Evolutionary conservation across 2,113 vertebrate species (phyloP).

Genomic region (Penelope pileata): DNA sequence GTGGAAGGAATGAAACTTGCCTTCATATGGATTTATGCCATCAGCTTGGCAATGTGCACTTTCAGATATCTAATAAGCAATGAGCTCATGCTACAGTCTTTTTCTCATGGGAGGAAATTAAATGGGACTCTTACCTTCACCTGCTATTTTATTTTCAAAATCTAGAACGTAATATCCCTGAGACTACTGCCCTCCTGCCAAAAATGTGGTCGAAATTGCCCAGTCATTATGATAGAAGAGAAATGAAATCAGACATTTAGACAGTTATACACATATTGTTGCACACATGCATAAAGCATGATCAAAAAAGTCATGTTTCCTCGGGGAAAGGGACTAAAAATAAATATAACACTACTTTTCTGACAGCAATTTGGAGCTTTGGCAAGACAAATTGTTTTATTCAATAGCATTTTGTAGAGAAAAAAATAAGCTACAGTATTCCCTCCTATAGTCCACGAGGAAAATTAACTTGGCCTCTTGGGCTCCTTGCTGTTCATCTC

Average conservation of each 20-base stretch:
- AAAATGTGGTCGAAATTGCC: neutral
- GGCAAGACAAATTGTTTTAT: conserved; percentile 36
- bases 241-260: conserved; percentile 32
- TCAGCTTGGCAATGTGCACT: neutral
- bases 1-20: neutral
- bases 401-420: conserved; percentile 6
- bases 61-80: conserved; percentile 13
- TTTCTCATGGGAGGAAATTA: neutral
- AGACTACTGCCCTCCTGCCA: conserved; percentile 14
- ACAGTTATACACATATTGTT: neutral
- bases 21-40: neutral
- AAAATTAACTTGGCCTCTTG: conserved; percentile 51
- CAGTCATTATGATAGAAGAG: neutral
- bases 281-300: neutral
- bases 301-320: conserved; percentile 40
- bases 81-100: neutral
- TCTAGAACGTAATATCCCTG: conserved; percentile 18
- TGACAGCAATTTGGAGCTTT: conserved; percentile 39
- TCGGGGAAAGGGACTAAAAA: conserved; percentile 39
- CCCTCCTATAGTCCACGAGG: neutral
- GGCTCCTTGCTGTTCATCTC: conserved; percentile 35
- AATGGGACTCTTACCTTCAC: conserved; percentile 17
- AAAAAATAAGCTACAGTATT: neutral
- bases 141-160: conserved; percentile 12
- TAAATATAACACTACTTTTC: conserved; percentile 13